phyloP scores from a whole-genome alignment of 2,797 vertebrate species.

The Eremophila alpestris region DNA sequence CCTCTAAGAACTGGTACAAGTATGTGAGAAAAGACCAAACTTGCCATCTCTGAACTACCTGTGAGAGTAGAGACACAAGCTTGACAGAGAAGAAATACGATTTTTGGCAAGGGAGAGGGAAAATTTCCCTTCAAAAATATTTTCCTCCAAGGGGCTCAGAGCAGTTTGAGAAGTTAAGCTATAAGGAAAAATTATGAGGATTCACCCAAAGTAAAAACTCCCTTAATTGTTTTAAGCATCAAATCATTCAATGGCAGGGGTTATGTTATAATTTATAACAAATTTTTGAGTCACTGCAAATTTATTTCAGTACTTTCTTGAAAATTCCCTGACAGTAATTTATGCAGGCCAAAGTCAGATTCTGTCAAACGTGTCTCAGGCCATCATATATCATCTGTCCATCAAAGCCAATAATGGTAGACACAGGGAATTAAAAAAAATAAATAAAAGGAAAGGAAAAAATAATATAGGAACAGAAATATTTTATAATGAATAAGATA shows the following conservation, averaged over 20 bases:
- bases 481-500: conserved; percentile 11
- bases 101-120: not conserved
- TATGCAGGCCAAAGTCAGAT: conserved; percentile 33
- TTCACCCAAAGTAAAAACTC: conserved; percentile 41
- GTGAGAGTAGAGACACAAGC: not conserved
- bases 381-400: conserved; percentile 39
- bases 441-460: not conserved
- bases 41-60: not conserved
- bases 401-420: conserved; percentile 24
- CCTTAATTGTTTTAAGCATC: conserved; percentile 50
- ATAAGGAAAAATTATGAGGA: conserved; percentile 13
- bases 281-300: conserved; percentile 39
- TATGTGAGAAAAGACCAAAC: not conserved
- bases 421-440: not conserved
- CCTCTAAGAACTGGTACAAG: fast-evolving
- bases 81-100: not conserved
- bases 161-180: conserved; percentile 13
- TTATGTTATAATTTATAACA: conserved; percentile 46
- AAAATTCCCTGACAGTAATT: conserved; percentile 61
- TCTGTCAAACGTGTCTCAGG: conserved; percentile 38
- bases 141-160: not conserved
- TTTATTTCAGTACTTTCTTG: conserved; percentile 32
- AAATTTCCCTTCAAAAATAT: not conserved
- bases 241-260: conserved; percentile 12
- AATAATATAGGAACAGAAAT: not conserved